Conservation (phyloP, 2,888 invertebrate species). For the Tachina lurida region DNA sequence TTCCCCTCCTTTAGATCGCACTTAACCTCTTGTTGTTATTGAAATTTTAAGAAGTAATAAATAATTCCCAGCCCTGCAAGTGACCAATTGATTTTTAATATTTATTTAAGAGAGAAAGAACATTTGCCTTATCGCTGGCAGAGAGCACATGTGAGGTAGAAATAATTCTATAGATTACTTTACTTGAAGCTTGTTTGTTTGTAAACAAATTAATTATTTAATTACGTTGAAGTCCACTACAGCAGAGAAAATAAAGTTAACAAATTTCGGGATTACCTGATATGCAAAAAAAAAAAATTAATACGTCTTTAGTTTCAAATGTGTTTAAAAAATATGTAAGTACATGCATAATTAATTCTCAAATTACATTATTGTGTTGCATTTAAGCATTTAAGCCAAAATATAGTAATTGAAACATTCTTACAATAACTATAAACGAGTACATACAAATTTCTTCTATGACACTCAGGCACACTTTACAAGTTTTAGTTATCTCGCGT, state of each 20-base stretch:
- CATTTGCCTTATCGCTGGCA: too few relatives aligned
- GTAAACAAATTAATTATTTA: conserved; percentile 10
- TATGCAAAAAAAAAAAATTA: neutral
- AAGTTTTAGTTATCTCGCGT: too few relatives aligned
- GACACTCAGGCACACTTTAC: too few relatives aligned
- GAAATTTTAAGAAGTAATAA: too few relatives aligned
- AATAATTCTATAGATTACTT: neutral
- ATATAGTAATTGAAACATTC: neutral
- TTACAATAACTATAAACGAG: neutral
- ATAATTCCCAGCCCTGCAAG: too few relatives aligned
- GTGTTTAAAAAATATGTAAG: neutral
- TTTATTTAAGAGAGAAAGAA: too few relatives aligned
- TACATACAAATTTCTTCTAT: neutral
- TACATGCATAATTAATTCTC: neutral
- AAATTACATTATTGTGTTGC: too few relatives aligned
- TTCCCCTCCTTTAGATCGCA: too few relatives aligned
- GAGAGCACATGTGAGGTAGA: neutral
- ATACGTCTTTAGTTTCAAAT: neutral
- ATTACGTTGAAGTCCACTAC: neutral
- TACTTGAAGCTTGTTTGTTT: conserved; percentile 7
- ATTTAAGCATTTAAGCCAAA: too few relatives aligned
- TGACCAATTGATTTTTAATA: too few relatives aligned
- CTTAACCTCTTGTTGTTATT: too few relatives aligned
- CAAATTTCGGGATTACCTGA: conserved; percentile 3
- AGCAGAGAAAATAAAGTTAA: neutral